A percentile compares a stretch with the other conserved stretches of the same genome.
These are phyloP conservation scores for Agrilus biguttatus DNA, from an alignment of 2,888 invertebrate genomes.

Conservation along the genomic window DNA sequence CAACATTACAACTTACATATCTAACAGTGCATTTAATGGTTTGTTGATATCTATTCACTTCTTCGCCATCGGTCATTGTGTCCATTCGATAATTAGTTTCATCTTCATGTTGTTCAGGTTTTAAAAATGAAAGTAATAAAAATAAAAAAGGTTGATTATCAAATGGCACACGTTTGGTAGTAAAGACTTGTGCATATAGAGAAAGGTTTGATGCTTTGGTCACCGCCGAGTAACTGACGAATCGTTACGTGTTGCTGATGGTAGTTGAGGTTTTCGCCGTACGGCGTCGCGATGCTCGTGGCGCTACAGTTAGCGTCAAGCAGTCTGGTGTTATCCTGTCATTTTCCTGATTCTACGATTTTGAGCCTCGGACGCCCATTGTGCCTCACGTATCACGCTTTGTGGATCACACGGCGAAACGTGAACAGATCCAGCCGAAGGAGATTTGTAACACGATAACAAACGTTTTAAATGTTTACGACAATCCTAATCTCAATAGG, in stretches of 20 bases:
- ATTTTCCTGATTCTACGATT: background rate
- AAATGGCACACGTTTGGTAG: no score
- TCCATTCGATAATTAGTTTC: constrained; percentile 4
- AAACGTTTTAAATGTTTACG: no score
- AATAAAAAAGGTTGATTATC: no score
- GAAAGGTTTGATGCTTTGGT: no score
- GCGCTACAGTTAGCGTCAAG: constrained; percentile 13
- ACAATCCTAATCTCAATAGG: no score
- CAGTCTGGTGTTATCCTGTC: constrained; percentile 7
- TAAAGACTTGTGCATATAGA: no score
- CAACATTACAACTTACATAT: constrained; percentile 14
- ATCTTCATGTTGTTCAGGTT: constrained; percentile 1
- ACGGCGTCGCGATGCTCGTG: constrained; percentile 10
- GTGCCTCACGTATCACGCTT: no score
- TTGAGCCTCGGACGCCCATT: no score
- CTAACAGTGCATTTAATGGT: constrained; percentile 17
- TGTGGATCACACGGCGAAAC: no score
- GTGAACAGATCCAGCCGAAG: no score
- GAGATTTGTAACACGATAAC: no score
- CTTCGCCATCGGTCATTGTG: constrained; percentile 1
- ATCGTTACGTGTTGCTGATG: constrained; percentile 13
- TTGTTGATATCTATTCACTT: constrained; percentile 13
- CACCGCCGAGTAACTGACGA: background rate
- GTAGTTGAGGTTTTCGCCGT: constrained; percentile 8
- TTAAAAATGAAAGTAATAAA: no score